Evolutionary conservation across 2,797 vertebrate genomes (phyloP).

Genomic region (Sebastes glaucus): DNA sequence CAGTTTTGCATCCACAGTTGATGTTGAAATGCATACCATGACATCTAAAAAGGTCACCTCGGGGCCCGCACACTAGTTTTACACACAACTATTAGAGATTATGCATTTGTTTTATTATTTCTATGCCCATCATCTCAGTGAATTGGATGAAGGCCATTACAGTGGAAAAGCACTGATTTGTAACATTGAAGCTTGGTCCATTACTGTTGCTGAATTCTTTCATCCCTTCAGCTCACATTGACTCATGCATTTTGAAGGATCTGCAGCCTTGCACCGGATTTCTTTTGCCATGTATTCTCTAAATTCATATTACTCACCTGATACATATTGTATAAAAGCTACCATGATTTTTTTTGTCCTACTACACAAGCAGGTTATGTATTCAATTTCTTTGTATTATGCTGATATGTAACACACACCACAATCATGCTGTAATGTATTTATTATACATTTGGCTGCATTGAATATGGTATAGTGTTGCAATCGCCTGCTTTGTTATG

Average conservation of each 20-base stretch:
- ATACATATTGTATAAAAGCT: background rate
- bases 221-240: background rate
- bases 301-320: background rate
- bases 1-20: background rate
- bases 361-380: background rate
- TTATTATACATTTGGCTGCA: background rate
- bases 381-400: background rate
- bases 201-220: background rate
- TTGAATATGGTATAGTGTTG: background rate
- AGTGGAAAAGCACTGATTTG: background rate
- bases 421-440: background rate
- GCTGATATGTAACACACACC: background rate
- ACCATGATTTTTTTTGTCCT: background rate
- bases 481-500: constrained; percentile 23
- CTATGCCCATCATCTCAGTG: background rate
- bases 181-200: constrained; percentile 3
- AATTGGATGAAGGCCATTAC: background rate
- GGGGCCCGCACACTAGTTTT: background rate
- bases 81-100: background rate
- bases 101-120: background rate
- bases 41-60: background rate
- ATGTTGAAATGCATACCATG: background rate
- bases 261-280: background rate
- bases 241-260: background rate
- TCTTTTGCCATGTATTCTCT: background rate